Percentiles rank a stretch among this genome's conserved stretches.
phyloP scores from a whole-genome alignment of 1,140 invertebrate species.

The Ceratosolen solmsi region DNA sequence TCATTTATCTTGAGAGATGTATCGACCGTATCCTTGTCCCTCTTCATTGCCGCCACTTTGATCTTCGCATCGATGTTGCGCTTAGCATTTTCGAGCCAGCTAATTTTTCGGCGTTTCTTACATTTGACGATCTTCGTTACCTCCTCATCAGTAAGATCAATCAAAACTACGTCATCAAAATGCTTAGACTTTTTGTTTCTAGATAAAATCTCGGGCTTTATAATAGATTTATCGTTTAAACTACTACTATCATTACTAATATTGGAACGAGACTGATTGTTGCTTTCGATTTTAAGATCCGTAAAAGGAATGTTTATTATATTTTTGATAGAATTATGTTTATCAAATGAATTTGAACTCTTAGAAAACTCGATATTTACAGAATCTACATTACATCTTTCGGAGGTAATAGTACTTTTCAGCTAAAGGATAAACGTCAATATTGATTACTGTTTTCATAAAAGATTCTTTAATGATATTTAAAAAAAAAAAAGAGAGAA shows the following conservation, averaged over 20 bases:
- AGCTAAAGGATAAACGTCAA: constrained; percentile 37
- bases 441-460: constrained; percentile 16
- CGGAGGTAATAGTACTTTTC: constrained; percentile 46
- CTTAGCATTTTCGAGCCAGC: constrained; percentile 62
- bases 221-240: constrained; percentile 21
- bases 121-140: constrained; percentile 46
- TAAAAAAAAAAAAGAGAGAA: no score
- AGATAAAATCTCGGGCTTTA: constrained; percentile 9
- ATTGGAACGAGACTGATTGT: constrained; percentile 6
- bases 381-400: constrained; percentile 34
- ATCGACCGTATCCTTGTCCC: neutral
- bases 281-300: constrained; percentile 24
- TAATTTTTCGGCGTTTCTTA: constrained; percentile 36
- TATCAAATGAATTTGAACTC: constrained; percentile 23
- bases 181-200: constrained; percentile 25
- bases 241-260: constrained; percentile 28
- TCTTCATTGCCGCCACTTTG: constrained; percentile 38
- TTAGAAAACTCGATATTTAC: constrained; percentile 42
- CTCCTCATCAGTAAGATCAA: constrained; percentile 65
- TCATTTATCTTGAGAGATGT: constrained; percentile 1
- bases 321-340: constrained; percentile 31
- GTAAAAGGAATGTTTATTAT: constrained; percentile 35
- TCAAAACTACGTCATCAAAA: constrained; percentile 54
- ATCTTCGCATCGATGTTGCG: constrained; percentile 54
- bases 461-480: no score